Evolutionary conservation across 23 tunicate genomes (phyloP).

Genomic region (Halocynthia roretzi): DNA sequence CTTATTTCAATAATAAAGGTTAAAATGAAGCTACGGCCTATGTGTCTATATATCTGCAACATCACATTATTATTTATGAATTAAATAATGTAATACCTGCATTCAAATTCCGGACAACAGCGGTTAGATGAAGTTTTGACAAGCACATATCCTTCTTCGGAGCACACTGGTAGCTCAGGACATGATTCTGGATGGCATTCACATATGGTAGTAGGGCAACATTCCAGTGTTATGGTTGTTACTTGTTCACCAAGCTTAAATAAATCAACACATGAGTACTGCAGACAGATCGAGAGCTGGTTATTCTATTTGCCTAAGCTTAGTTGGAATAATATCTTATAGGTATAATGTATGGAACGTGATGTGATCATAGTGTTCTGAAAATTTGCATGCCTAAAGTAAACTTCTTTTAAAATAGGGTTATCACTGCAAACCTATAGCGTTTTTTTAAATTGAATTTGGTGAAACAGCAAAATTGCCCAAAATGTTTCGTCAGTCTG

Average conservation of each 20-base stretch:
- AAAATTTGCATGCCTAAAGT: no score
- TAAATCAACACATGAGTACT: not conserved
- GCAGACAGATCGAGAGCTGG: not conserved
- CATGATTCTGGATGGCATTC: constrained; percentile 78
- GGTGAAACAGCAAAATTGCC: no score
- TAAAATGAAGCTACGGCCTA: no score
- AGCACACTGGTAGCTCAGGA: constrained; percentile 52
- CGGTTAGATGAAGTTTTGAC: constrained; percentile 32
- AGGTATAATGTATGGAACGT: no score
- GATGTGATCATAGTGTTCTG: no score
- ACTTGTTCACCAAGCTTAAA: constrained; percentile 63
- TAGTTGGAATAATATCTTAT: not conserved
- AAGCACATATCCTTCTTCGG: constrained; percentile 49
- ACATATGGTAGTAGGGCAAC: constrained; percentile 71
- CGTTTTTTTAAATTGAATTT: no score
- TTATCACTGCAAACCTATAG: no score
- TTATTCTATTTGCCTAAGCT: not conserved
- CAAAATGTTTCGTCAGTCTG: no score
- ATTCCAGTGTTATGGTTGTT: constrained; percentile 37
- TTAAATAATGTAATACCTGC: constrained; percentile 42
- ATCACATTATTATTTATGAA: no score
- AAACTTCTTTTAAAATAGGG: no score
- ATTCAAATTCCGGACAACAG: constrained; percentile 83
- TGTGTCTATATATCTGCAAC: no score
- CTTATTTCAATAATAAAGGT: no score